These are phyloP conservation scores for Pionites leucogaster DNA, from an alignment of 2,113 vertebrate species.

Conservation along the genomic window DNA sequence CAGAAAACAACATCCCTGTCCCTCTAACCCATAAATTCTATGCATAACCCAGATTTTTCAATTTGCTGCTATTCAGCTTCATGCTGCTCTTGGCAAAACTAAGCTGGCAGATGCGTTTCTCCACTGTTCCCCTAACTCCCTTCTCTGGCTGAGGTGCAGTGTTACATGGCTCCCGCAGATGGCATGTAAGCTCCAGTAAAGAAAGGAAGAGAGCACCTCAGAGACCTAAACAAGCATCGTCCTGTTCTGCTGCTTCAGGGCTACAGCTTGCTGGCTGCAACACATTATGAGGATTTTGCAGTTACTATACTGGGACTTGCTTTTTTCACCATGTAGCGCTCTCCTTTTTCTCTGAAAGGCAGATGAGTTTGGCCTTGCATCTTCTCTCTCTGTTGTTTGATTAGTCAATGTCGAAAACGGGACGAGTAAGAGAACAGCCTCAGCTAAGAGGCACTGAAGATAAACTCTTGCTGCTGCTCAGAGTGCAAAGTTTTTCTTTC, in stretches of 20 bases:
- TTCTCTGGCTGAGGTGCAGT: background rate
- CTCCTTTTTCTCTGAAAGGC: background rate
- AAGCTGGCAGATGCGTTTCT: background rate
- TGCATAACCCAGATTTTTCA: background rate
- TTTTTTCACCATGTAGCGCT: background rate
- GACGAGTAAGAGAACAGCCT: background rate
- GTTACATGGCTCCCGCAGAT: background rate
- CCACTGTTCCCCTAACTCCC: background rate
- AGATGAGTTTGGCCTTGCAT: background rate
- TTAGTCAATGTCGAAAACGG: background rate
- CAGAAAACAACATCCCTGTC: background rate
- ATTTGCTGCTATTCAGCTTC: background rate
- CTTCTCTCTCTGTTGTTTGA: background rate
- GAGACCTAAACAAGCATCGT: background rate
- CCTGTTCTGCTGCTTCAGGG: background rate
- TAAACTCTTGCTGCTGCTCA: background rate
- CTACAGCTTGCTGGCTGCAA: background rate
- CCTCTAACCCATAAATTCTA: background rate
- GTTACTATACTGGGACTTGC: background rate
- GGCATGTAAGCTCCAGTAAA: background rate
- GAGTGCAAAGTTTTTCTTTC: background rate
- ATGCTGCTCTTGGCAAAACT: background rate
- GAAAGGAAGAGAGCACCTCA: background rate
- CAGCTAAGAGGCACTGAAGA: background rate
- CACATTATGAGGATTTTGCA: background rate